Conservation (phyloP, 64 coral and sea anemone species). For the Anthopleura sola region DNA sequence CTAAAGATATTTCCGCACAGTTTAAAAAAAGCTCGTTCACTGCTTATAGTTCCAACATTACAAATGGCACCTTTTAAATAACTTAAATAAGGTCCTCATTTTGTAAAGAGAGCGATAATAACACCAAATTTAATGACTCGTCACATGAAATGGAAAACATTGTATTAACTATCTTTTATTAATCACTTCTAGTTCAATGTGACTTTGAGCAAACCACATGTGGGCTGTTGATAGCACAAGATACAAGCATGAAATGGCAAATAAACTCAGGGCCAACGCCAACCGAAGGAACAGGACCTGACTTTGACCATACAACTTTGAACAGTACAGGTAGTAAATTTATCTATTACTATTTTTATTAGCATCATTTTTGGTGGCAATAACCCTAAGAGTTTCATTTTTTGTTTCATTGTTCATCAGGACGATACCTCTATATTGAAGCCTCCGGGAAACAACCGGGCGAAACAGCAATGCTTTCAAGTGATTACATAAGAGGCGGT, state of each 20-base stretch:
- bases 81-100: no score
- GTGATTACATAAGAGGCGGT: background rate
- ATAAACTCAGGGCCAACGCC: conserved; percentile 40
- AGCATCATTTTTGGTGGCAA: no score
- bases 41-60: no score
- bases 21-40: no score
- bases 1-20: no score
- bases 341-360: background rate
- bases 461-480: conserved; percentile 11
- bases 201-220: conserved; percentile 34
- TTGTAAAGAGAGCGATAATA: no score
- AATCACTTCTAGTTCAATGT: conserved; percentile 40
- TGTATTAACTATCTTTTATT: no score
- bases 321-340: background rate
- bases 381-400: background rate
- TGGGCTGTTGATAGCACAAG: conserved; percentile 9
- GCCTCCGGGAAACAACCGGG: conserved; percentile 10
- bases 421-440: conserved; percentile 36
- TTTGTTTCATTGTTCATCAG: background rate
- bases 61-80: no score
- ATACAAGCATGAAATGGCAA: background rate
- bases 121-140: background rate
- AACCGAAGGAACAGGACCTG: conserved; percentile 34
- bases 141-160: no score
- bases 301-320: conserved; percentile 39